Evolutionary conservation across 2,113 vertebrate genomes (phyloP).

Genomic region (Podilymbus podiceps): DNA sequence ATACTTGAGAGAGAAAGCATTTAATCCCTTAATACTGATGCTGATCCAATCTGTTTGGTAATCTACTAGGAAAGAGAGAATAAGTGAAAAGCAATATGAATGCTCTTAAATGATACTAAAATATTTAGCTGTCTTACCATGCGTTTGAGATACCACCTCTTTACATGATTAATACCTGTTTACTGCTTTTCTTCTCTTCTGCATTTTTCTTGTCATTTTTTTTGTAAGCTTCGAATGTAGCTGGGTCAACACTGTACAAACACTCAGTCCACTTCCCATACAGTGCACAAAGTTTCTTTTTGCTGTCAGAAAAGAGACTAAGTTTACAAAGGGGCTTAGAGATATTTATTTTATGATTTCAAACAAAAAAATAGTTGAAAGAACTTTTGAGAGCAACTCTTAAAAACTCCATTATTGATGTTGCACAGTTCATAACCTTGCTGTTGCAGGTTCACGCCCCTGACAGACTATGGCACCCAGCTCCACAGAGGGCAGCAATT

Average conservation of each 20-base stretch:
- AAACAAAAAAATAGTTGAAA: background rate
- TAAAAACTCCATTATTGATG: background rate
- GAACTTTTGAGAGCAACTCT: background rate
- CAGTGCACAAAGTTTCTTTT: slow-evolving; percentile 91
- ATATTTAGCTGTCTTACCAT: background rate
- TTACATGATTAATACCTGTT: slow-evolving; percentile 76
- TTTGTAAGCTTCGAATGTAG: slow-evolving; percentile 86
- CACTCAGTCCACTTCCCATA: slow-evolving; percentile 99
- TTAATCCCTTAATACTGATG: background rate
- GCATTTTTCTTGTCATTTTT: slow-evolving; percentile 88
- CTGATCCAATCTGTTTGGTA: background rate
- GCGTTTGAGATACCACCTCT: background rate
- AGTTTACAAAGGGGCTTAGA: background rate
- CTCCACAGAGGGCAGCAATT: background rate
- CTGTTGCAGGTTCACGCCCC: background rate
- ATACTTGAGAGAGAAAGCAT: background rate
- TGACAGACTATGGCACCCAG: background rate
- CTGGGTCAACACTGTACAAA: slow-evolving; percentile 86
- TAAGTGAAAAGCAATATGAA: background rate
- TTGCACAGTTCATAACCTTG: background rate
- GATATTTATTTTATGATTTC: background rate
- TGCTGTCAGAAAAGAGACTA: slow-evolving; percentile 75
- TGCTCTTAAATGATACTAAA: background rate
- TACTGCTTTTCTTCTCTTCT: slow-evolving; percentile 89
- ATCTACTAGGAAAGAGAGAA: background rate